Percentiles rank a stretch among this genome's conserved stretches.
These are phyloP conservation scores for Trichogramma dendrolimi DNA, from an alignment of 2,888 invertebrate genomes.

Conservation along the genomic window DNA sequence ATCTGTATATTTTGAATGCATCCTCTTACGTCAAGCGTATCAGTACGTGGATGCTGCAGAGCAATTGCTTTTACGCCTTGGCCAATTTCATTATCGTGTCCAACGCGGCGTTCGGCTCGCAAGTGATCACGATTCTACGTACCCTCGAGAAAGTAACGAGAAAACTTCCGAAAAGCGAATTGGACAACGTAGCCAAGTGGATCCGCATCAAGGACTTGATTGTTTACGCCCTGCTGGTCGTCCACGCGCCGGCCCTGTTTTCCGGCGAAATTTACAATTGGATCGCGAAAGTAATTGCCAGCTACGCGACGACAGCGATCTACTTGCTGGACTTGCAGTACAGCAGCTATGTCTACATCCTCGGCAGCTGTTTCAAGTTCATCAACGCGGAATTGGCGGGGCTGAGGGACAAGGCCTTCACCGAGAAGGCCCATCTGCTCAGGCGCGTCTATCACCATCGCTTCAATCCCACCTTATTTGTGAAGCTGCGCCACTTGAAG, in stretches of 20 bases:
- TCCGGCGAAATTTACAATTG: neutral
- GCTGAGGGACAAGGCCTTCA: conserved; percentile 31
- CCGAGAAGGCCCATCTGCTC: conserved; percentile 40
- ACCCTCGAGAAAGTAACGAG: conserved; percentile 28
- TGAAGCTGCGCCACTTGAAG: conserved; percentile 36
- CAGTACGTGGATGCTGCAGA: conserved; percentile 30
- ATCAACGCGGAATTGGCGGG: conserved; percentile 34
- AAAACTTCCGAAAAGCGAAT: conserved; percentile 28
- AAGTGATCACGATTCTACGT: conserved; percentile 31
- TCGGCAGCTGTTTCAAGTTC: conserved; percentile 35
- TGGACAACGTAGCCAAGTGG: conserved; percentile 26
- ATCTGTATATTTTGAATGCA: conserved; percentile 1
- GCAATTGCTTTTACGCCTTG: conserved; percentile 30
- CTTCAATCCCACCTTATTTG: conserved; percentile 35
- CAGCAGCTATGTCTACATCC: conserved; percentile 34
- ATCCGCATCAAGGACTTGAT: conserved; percentile 35
- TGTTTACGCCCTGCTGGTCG: conserved; percentile 30
- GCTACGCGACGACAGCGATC: conserved; percentile 31
- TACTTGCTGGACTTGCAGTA: conserved; percentile 36
- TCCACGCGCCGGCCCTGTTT: conserved; percentile 26
- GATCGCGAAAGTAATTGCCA: conserved; percentile 14
- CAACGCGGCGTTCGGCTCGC: conserved; percentile 24
- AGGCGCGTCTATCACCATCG: conserved; percentile 41
- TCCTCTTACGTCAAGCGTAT: conserved; percentile 22
- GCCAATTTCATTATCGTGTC: conserved; percentile 26